Base-by-base conservation (phyloP, 2,797 vertebrate genomes). In the Lithobates sylvaticus region DNA sequence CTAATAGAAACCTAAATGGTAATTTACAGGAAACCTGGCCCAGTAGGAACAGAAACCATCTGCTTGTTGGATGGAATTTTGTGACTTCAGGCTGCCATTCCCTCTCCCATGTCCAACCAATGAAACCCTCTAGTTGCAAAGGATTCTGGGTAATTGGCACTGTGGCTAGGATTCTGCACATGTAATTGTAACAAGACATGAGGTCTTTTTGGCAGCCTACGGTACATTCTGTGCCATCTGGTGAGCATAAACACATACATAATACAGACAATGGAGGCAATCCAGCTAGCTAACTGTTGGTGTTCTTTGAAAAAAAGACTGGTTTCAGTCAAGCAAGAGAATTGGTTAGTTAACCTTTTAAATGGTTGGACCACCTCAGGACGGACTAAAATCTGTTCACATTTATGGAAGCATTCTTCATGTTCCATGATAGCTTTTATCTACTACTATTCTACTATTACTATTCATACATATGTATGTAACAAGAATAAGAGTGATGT, bases 141-240 rank as follows among this genome's bases (percentile, higher is more conserved):
- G 81, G 18, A 39, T 26, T 67, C 36, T 67, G 58, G 71, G 34
- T 23, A 83, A 75, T n/a, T 47, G 71, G 13, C n/a, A 82, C 23
- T 13, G 16, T 34, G 34, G 50, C 80, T 74, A 42, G 54, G 13
- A 42, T 58, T 61, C 32, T 39, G 16, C 21, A 21, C 32, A 15
- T 73, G 70, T 32, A 44, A 67, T 67, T 26, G n/a, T 69, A 68
- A 61, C 0, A 32, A 68, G 61, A 34, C 23, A 27, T 29, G n/a
- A 75, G 26, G 73, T 67, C 26, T 42, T 50, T 27, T 26, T 75
- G 73, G 73, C n/a, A 75, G 73, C 73, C 44, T 26, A 5, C 13
- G 5, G 65, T 18, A 27, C 23, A 47, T 42, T 47, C 13, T 27
- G 26, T 50, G 73, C 47, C 26, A 61, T 68, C 39, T 79, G 50